phyloP scores from a whole-genome alignment of 2,888 invertebrate genomes.

The Caenorhabditis parvicauda region DNA sequence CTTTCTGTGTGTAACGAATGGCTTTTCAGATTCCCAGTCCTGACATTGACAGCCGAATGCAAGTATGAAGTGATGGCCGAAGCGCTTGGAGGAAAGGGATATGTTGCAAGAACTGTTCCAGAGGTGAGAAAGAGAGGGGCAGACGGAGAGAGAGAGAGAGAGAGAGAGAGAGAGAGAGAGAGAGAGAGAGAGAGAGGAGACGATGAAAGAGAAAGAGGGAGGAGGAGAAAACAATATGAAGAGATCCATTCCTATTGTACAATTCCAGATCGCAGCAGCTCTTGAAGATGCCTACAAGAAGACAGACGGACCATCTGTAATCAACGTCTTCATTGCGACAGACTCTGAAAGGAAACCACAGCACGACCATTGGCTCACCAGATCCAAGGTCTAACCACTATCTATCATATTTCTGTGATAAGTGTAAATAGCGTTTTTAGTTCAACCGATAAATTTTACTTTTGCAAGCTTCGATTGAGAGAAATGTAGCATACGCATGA shows the following conservation, averaged over 20 bases:
- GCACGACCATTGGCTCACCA: conserved; percentile 85
- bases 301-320: conserved; percentile 77
- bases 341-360: conserved; percentile 86
- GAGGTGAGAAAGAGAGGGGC: conserved; percentile 69
- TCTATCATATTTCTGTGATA: no score
- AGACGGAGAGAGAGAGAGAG: conserved; percentile 2
- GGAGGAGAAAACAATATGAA: not conserved
- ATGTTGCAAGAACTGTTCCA: conserved; percentile 76
- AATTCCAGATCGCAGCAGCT: conserved; percentile 15
- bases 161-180: conserved; percentile 3
- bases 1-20: not conserved
- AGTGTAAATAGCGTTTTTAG: not conserved
- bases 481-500: no score
- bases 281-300: conserved; percentile 33
- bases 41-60: conserved; percentile 76
- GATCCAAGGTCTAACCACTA: conserved; percentile 72
- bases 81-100: conserved; percentile 80
- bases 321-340: conserved; percentile 86
- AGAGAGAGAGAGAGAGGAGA: not conserved
- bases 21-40: conserved; percentile 77
- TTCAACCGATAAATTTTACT: not conserved
- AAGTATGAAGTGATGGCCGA: conserved; percentile 87
- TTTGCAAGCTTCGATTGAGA: no score
- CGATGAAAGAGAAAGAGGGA: not conserved
- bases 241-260: no score